Evolutionary conservation across 2,888 invertebrate species (phyloP), one percentile per base, ranked within the genome.

Genomic region (Latheticus oryzae): DNA sequence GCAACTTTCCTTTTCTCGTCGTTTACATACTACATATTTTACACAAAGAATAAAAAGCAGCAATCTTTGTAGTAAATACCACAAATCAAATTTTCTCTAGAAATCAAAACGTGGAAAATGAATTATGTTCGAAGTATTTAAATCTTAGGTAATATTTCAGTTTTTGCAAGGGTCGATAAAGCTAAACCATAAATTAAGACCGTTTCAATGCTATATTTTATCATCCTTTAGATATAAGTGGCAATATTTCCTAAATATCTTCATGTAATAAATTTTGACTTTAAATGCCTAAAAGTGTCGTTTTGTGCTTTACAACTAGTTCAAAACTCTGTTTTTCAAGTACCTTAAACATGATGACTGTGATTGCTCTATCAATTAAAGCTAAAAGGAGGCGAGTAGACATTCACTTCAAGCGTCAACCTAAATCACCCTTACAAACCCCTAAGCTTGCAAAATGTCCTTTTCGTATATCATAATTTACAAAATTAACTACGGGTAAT

Each of bases 341-440:
- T 23, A 13, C 15, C 8, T 9, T 15, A 9, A 17, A 43, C 45
- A 47, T 19, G 26, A 32, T 19, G 28, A 43, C 16, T 30, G 30
- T 32, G 45, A 45, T 32, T 45, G 45, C 30, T 45, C 45, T 45
- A 45, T 47, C 47, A 47, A 47, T 47, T 47, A 47, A 47, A 47
- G 8, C 24, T 47, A 35, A 47, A 47, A 35, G 47, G 35, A 47
- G 33, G 47, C 47, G 35, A 47, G 35, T 30, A 21, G 12, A 9
- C 47, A 33, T 45, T 45, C 33, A 45, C 45, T 45, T 33, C 23
- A 19, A 4, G 30, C 30, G 47, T 47, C 47, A 47, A 47, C 47
- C 47, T 35, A 47, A 47, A 47, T 47, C 47, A 47, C 47, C 23
- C 47, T 24, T 7, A 35, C 47, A 33, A 47, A 47, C 47, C 47